Conservation (phyloP, 2,113 vertebrate species). For the Gallinago undulata region DNA sequence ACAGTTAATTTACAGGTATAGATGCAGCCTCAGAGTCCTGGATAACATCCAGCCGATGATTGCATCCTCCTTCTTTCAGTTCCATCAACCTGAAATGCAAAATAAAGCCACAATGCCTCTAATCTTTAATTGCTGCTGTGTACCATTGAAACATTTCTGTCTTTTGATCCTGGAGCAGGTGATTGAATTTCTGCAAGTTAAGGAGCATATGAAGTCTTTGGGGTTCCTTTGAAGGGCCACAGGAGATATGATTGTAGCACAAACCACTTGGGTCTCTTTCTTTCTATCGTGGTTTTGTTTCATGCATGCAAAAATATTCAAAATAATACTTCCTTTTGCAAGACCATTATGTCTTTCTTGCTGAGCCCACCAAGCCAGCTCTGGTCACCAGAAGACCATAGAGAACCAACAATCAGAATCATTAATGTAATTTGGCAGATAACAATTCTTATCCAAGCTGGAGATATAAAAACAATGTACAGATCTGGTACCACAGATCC, state of each 20-base stretch:
- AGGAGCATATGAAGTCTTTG: background rate
- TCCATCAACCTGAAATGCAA: constrained; percentile 25
- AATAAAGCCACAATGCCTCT: constrained; percentile 41
- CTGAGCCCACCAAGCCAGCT: background rate
- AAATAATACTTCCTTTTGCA: background rate
- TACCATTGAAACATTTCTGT: background rate
- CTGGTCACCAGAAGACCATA: background rate
- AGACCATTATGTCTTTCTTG: background rate
- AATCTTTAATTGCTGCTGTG: constrained; percentile 29
- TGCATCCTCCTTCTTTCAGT: constrained; percentile 28
- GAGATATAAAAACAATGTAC: background rate
- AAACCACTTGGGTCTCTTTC: background rate
- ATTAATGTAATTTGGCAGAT: background rate
- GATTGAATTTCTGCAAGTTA: constrained; percentile 8
- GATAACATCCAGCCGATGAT: background rate
- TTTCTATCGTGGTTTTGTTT: background rate
- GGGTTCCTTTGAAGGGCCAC: background rate
- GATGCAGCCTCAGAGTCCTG: constrained; percentile 16
- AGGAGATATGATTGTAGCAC: background rate
- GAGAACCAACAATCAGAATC: background rate
- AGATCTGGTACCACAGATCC: background rate
- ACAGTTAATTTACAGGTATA: constrained; percentile 68
- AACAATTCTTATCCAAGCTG: background rate
- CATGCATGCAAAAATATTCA: background rate
- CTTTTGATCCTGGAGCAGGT: background rate